Evolutionary conservation across 2,888 invertebrate genomes (phyloP).

Genomic region (Acrocyrtus sp.): DNA sequence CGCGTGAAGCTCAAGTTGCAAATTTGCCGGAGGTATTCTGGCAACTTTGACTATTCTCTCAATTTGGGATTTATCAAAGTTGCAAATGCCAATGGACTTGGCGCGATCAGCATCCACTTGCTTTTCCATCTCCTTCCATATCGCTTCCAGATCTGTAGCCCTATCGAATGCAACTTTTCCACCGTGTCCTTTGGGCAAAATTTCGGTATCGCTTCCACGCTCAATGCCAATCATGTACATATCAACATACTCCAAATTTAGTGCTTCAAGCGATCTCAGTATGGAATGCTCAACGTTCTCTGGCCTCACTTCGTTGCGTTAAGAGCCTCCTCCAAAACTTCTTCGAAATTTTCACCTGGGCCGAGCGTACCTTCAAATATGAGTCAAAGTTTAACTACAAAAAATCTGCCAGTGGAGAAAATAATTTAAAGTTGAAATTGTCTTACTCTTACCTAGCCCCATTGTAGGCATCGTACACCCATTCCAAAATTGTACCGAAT

Average conservation of each 20-base stretch:
- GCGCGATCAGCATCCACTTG: constrained; percentile 76
- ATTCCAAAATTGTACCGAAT: too few species aligned
- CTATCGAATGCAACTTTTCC: constrained; percentile 70
- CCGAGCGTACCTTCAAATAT: too few species aligned
- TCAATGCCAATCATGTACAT: constrained; percentile 75
- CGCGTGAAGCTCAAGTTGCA: constrained; percentile 64
- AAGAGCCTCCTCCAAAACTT: constrained; percentile 54
- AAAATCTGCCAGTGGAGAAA: too few species aligned
- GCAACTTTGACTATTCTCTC: constrained; percentile 73
- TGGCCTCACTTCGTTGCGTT: constrained; percentile 50
- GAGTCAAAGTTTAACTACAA: too few species aligned
- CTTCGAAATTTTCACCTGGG: too few species aligned
- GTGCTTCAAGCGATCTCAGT: constrained; percentile 68
- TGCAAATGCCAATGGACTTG: constrained; percentile 86
- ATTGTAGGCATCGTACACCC: too few species aligned
- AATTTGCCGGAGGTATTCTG: constrained; percentile 73
- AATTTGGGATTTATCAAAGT: constrained; percentile 81
- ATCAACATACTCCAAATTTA: constrained; percentile 83
- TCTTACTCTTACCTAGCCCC: too few species aligned
- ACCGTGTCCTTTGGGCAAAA: constrained; percentile 72
- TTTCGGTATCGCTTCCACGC: constrained; percentile 45
- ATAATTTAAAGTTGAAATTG: too few species aligned
- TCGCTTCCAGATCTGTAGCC: constrained; percentile 72
- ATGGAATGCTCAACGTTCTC: constrained; percentile 57
- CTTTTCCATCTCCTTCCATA: constrained; percentile 77